phyloP scores from a whole-genome alignment of 2,797 vertebrate genomes.

The Merluccius polli region DNA sequence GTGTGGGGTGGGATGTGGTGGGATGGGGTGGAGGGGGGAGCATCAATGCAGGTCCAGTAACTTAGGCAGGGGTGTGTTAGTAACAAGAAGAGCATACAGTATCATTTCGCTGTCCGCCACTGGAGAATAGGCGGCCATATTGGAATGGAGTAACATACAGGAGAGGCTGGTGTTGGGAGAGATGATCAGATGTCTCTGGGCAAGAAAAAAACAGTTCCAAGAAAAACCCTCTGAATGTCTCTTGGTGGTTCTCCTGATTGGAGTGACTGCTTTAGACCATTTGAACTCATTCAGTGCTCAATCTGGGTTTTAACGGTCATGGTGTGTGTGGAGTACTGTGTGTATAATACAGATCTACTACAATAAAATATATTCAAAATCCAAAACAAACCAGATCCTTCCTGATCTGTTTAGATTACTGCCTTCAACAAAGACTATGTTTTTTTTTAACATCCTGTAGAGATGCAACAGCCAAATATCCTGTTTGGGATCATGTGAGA shows the following conservation, averaged over 20 bases:
- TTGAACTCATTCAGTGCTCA: not conserved
- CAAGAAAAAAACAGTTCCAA: not conserved
- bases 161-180: slow-evolving; percentile 12
- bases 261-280: not conserved
- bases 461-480: not conserved
- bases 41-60: slow-evolving; percentile 22
- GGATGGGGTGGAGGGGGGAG: not conserved
- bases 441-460: not conserved
- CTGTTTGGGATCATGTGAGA: not conserved
- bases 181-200: slow-evolving; percentile 17
- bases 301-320: not conserved
- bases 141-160: slow-evolving; percentile 36
- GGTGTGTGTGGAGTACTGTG: too few relatives aligned
- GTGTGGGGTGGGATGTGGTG: not conserved
- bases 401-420: not conserved
- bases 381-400: not conserved
- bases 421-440: not conserved
- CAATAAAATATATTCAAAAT: not conserved
- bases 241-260: not conserved
- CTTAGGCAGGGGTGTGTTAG: slow-evolving; percentile 48
- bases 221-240: not conserved
- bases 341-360: not conserved
- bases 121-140: slow-evolving; percentile 50
- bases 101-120: slow-evolving; percentile 50
- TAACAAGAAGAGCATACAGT: not conserved